Evolutionary conservation across 2,113 vertebrate species (phyloP).

Genomic region (Callipepla californica): DNA sequence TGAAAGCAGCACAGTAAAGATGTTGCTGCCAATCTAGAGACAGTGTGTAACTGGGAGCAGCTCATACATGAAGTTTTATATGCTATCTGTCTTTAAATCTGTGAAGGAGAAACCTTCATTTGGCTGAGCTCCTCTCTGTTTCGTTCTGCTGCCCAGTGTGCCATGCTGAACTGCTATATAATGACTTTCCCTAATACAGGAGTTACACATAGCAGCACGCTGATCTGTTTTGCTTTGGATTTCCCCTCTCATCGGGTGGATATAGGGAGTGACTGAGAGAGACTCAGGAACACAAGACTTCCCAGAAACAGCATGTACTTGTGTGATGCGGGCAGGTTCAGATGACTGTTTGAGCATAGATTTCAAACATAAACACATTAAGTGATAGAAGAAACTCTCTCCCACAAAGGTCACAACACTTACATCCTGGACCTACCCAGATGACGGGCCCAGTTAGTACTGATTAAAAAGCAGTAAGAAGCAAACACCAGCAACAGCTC

Average conservation of each 20-base stretch:
- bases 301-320: background rate
- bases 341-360: background rate
- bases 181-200: background rate
- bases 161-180: background rate
- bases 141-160: background rate
- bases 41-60: conserved; percentile 37
- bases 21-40: conserved; percentile 36
- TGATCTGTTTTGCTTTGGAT: background rate
- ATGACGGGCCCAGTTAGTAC: conserved; percentile 5
- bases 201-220: background rate
- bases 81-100: conserved; percentile 18
- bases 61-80: conserved; percentile 49
- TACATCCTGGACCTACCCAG: background rate
- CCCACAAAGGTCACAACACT: conserved; percentile 5
- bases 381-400: background rate
- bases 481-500: background rate
- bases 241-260: background rate
- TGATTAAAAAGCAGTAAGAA: background rate
- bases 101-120: conserved; percentile 9
- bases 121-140: background rate
- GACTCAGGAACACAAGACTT: background rate
- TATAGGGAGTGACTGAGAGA: background rate
- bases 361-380: conserved; percentile 54
- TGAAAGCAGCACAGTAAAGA: conserved; percentile 44
- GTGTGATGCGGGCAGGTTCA: background rate